Conservation (phyloP, 2,113 vertebrate genomes). For the Plotosus lineatus region DNA sequence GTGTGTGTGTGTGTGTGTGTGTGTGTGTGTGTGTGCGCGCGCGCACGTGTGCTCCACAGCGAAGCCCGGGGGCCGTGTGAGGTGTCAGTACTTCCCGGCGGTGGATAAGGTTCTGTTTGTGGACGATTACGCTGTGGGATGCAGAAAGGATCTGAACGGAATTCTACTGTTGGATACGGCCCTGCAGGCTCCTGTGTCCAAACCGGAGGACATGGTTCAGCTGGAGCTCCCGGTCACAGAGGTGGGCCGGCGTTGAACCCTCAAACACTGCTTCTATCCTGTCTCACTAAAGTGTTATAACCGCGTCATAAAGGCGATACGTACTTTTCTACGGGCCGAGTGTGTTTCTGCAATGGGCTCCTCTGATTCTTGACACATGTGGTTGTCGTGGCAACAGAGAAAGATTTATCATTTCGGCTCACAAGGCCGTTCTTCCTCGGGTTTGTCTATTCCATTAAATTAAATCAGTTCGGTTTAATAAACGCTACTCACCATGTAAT, state of each 20-base stretch:
- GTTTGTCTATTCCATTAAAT: too few species aligned
- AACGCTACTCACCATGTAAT: too few species aligned
- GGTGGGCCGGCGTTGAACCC: constrained; percentile 73
- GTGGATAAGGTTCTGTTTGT: constrained; percentile 99
- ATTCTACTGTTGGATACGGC: constrained; percentile 97
- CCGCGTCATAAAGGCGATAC: background rate
- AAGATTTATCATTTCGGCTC: too few species aligned
- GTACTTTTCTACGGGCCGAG: background rate
- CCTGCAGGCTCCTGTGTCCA: constrained; percentile 93
- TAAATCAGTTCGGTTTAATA: too few species aligned
- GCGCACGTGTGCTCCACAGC: constrained; percentile 66
- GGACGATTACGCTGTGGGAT: constrained; percentile 96
- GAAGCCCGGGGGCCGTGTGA: constrained; percentile 92
- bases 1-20: background rate
- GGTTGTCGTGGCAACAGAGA: too few species aligned
- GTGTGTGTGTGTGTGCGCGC: constrained; percentile 18
- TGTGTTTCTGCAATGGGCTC: too few species aligned
- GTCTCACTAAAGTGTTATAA: background rate
- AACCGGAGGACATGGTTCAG: constrained; percentile 95
- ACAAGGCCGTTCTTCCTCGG: too few species aligned
- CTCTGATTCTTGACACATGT: too few species aligned
- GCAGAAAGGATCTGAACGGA: constrained; percentile 97
- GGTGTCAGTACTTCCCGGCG: constrained; percentile 96
- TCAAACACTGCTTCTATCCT: background rate
- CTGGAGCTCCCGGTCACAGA: constrained; percentile 97